Base-by-base conservation (phyloP, 2,113 vertebrate genomes). In the Odontesthes bonariensis region DNA sequence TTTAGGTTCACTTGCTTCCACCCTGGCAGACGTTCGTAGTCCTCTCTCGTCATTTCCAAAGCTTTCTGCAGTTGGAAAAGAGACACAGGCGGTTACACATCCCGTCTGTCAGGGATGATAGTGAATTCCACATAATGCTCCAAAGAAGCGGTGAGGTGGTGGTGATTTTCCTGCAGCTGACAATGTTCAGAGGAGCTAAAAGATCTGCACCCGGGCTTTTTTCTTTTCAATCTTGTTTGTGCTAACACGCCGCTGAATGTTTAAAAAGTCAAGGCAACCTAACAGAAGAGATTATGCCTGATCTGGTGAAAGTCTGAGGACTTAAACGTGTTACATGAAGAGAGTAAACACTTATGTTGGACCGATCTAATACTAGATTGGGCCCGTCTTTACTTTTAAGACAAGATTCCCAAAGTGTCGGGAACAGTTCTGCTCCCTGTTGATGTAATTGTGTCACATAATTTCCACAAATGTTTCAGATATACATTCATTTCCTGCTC, bases 1-100 rank as follows among this genome's bases (percentile, higher is more conserved):
- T 99, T 99, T 60, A 98, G 55, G 78, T 98, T 98, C 81, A 96
- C 96, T 91, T 99, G 97, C 88, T 98, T 99, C 98, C 98, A 99
- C 65, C 95, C 94, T 13, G 97, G 98, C 81, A 99, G 92, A 4
- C 93, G 63, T 42, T 93, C 95, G 77, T 95, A 99, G 62, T 98
- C 97, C 1, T 96, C 96, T 83, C 96, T 94, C 0, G 88, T 96
- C 96, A 98, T 96, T 59, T 98, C 96, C 62, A 99, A 94, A 1
- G 96, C 97, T 78, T 88, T 90, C 98, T 99, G 93, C n/a, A 73
- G 47, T 16, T 6, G 6, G 19, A 64, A 27, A 35, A 20, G 60
- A 76, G 16, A 74, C 14, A n/a, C 11, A 33, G 9, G 16, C 0
- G 1, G 16, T 22, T 74, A n/a, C 46, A 17, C 1, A 40, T 38